phyloP scores from a whole-genome alignment of 2,888 invertebrate species.

The Eretmocerus hayati region DNA sequence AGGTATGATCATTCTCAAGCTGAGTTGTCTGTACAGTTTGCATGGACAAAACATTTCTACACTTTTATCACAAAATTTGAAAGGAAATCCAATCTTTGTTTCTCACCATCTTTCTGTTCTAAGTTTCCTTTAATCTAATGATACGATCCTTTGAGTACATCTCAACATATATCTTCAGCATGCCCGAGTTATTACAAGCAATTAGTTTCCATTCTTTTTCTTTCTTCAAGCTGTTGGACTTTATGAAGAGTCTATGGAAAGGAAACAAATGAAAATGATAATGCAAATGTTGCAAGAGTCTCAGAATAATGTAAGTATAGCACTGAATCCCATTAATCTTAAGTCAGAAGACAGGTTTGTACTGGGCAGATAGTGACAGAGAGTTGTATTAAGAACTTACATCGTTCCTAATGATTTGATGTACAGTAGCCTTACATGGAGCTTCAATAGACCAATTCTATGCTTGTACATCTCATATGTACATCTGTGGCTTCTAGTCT shows the following conservation, averaged over 20 bases:
- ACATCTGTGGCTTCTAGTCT: too few relatives aligned
- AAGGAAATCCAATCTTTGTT: not conserved
- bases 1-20: constrained; percentile 3
- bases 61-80: not conserved
- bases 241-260: constrained; percentile 27
- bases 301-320: constrained; percentile 19
- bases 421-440: too few relatives aligned
- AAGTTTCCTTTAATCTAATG: not conserved
- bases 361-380: too few relatives aligned
- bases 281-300: constrained; percentile 27
- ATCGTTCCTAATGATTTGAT: too few relatives aligned
- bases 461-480: too few relatives aligned
- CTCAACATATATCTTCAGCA: too few relatives aligned
- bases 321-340: too few relatives aligned
- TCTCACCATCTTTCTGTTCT: not conserved
- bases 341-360: too few relatives aligned
- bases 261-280: constrained; percentile 27
- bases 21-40: not conserved
- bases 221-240: constrained; percentile 21
- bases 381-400: too few relatives aligned
- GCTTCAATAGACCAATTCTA: too few relatives aligned
- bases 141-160: too few relatives aligned
- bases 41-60: not conserved
- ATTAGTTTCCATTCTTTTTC: not conserved
- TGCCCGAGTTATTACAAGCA: too few relatives aligned